These are phyloP conservation scores for Poeciliopsis presidionis DNA, from an alignment of 2,797 vertebrate genomes.

Conservation along the genomic window DNA sequence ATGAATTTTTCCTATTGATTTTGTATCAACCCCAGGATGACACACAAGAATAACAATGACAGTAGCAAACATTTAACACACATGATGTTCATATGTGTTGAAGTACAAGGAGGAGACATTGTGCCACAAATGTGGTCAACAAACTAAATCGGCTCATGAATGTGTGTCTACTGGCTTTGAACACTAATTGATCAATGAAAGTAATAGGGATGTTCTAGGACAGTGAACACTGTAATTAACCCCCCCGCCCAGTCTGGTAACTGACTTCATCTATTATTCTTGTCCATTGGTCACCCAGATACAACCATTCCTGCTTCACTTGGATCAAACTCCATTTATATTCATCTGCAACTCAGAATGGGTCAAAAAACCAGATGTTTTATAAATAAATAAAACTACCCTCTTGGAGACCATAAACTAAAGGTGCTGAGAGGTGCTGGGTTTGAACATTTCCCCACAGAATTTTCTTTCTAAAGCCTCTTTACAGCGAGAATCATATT, in stretches of 20 bases:
- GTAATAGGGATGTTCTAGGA: conserved; percentile 49
- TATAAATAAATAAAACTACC: conserved; percentile 36
- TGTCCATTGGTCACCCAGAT: conserved; percentile 41
- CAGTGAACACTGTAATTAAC: conserved; percentile 71
- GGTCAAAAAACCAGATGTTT: conserved; percentile 24
- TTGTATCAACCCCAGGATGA: background rate
- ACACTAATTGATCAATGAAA: conserved; percentile 54
- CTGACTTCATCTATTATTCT: conserved; percentile 60
- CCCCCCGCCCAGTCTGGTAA: conserved; percentile 45
- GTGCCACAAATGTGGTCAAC: conserved; percentile 12
- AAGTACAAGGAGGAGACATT: conserved; percentile 12
- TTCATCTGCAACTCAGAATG: conserved; percentile 30
- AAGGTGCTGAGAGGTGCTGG: conserved; percentile 27
- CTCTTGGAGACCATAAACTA: conserved; percentile 30
- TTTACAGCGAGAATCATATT: background rate
- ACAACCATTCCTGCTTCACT: conserved; percentile 24
- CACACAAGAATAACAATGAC: background rate
- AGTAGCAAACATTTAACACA: conserved; percentile 1
- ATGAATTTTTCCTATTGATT: conserved; percentile 7
- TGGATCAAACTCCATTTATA: conserved; percentile 56
- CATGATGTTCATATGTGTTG: background rate
- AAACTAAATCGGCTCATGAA: conserved; percentile 5
- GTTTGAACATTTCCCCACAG: conserved; percentile 11
- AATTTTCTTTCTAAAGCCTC: background rate
- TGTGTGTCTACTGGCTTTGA: conserved; percentile 35